Conservation (phyloP, 2,797 vertebrate species). For the Phalloptychus januarius region DNA sequence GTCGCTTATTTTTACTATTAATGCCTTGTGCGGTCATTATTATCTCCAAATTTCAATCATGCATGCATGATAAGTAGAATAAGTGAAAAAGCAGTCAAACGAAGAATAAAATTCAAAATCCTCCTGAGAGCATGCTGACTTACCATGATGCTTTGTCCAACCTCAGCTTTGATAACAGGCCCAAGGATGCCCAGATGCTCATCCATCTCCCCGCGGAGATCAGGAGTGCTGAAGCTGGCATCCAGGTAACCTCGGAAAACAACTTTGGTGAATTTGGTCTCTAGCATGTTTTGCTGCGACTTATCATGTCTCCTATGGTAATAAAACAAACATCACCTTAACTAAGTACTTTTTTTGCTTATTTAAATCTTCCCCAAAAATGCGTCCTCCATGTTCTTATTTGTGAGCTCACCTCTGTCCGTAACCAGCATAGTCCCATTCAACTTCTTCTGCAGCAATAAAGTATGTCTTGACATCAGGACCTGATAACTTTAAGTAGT, state of each 20-base stretch:
- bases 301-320: slow-evolving; percentile 75
- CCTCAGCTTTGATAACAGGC: slow-evolving; percentile 92
- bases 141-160: slow-evolving; percentile 91
- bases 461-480: slow-evolving; percentile 86
- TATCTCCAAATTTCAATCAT: not conserved
- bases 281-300: slow-evolving; percentile 37
- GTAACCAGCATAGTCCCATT: slow-evolving; percentile 90
- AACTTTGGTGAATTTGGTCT: slow-evolving; percentile 85
- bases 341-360: not conserved
- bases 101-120: not conserved
- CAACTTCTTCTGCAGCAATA: slow-evolving; percentile 89
- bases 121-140: slow-evolving; percentile 39
- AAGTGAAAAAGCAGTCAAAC: not conserved
- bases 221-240: slow-evolving; percentile 82
- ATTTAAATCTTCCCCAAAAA: not conserved
- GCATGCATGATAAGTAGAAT: not conserved
- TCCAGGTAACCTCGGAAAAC: slow-evolving; percentile 91
- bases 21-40: not conserved
- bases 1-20: not conserved
- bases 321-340: slow-evolving; percentile 17
- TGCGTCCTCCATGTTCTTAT: not conserved
- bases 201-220: slow-evolving; percentile 85
- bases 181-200: slow-evolving; percentile 95
- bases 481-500: slow-evolving; percentile 79
- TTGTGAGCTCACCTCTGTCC: slow-evolving; percentile 74